Conservation (phyloP, 2,797 vertebrate species). For the Molossus molossus region DNA sequence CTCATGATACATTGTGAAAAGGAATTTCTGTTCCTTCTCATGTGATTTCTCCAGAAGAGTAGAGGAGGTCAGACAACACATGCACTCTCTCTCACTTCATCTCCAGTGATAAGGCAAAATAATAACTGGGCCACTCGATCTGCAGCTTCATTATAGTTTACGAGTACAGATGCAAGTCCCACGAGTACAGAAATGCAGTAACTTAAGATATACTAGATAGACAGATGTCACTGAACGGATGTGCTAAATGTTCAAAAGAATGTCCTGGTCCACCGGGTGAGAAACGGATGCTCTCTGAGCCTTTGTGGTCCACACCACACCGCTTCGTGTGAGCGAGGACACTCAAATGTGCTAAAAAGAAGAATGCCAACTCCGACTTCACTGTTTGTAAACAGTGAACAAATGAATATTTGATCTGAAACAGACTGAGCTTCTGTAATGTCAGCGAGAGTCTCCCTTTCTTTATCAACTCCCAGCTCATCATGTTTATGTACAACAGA, state of each 20-base stretch:
- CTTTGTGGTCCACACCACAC: background rate
- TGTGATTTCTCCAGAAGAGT: constrained; percentile 42
- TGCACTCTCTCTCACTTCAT: constrained; percentile 17
- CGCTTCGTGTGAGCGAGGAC: background rate
- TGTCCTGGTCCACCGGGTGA: background rate
- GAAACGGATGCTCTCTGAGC: background rate
- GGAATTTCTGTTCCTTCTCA: constrained; percentile 39
- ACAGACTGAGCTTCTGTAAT: background rate
- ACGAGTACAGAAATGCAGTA: constrained; percentile 30
- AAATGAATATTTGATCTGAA: background rate
- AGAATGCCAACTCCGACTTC: background rate
- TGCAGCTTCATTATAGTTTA: constrained; percentile 40
- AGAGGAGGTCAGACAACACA: background rate
- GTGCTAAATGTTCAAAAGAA: constrained; percentile 18
- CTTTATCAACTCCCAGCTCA: background rate
- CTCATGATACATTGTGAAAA: background rate
- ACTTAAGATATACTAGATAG: constrained; percentile 62
- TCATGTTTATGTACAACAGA: background rate
- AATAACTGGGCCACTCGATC: constrained; percentile 43
- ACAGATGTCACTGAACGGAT: constrained; percentile 54
- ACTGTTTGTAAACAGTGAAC: background rate
- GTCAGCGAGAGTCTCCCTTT: background rate
- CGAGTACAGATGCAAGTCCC: background rate
- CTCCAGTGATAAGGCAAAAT: constrained; percentile 13
- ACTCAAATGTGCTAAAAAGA: background rate